Evolutionary conservation across 92 coral and sea anemone species (phyloP).

Genomic region (Paramuricea clavata): DNA sequence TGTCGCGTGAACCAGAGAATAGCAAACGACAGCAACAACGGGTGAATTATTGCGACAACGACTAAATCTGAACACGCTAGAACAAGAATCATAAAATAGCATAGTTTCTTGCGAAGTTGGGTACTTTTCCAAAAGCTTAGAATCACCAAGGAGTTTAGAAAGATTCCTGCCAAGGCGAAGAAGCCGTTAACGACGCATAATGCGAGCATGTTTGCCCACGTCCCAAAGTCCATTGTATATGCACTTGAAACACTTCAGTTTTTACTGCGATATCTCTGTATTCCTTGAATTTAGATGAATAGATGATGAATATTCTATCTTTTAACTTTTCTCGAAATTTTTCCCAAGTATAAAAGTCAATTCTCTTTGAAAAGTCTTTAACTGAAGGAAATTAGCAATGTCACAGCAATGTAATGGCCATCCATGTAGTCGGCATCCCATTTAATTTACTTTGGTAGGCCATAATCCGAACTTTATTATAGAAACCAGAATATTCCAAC

Average conservation of each 20-base stretch:
- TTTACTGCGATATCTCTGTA: neutral
- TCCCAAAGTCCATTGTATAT: neutral
- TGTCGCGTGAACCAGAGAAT: neutral
- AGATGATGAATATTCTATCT: neutral
- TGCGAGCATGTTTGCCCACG: neutral
- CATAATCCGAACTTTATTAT: too few species aligned
- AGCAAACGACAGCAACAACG: neutral
- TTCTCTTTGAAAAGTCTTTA: too few species aligned
- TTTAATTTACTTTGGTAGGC: too few species aligned
- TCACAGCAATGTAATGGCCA: too few species aligned
- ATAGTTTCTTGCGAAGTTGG: neutral
- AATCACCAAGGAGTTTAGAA: constrained; percentile 13
- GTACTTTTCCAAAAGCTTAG: constrained; percentile 29
- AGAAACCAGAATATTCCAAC: too few species aligned
- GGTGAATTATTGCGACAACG: constrained; percentile 9
- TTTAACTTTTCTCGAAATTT: too few species aligned
- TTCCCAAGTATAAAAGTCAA: too few species aligned
- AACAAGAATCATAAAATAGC: constrained; percentile 6
- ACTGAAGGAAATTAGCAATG: too few species aligned
- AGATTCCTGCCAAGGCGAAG: constrained; percentile 22
- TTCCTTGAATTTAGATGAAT: neutral
- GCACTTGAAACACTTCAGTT: neutral
- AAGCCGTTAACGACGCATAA: constrained; percentile 7
- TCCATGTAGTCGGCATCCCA: too few species aligned
- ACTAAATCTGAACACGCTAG: constrained; percentile 20